Evolutionary conservation across 2,888 invertebrate species (phyloP), one percentile per base, ranked within the genome.

Genomic region (Caenorhabditis angaria): DNA sequence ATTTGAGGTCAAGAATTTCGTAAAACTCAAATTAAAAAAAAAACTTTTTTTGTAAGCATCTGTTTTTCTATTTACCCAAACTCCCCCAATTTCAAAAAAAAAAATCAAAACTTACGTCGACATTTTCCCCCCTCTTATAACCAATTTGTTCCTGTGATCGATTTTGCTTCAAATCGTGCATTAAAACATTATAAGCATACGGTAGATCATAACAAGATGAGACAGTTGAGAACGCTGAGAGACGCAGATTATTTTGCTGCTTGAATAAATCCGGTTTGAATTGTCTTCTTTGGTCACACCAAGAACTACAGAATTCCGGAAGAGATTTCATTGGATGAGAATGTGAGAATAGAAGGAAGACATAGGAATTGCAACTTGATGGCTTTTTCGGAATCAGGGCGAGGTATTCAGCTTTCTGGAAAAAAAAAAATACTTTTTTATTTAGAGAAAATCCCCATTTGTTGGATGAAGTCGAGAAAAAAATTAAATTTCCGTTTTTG

Each of bases 141-240:
- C 41, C 41, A 12, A 41, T 18, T 14, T 41, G 50, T 12, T 65
- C 62, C 54, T 54, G 59, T 12, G 72, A 65, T 27, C 60, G 51
- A 53, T 69, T 69, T 35, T 69, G 62, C n/a, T 12, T 32, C 24
- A 62, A 63, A 35, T 68, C 64, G n/a, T 59, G 59, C 69, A 65
- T 64, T 22, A 78, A 59, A 47, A 76, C 61, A 47, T 69, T 70
- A 32, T 73, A 70, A n/a, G 80, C 74, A 56, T 73, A 80, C 22
- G 80, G 78, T 41, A 85, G 71, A 68, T 85, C 85, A 63, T 78
- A 86, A 65, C 85, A 85, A 10, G 80, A 77, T n/a, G 68, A 64
- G 12, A 81, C 69, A 65, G 82, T 83, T 27, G 76, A 80, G 41
- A 85, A 59, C 2, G 84, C 85, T 0, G 82, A 76, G 20, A 85